These are phyloP conservation scores for Harmothoe impar DNA, from an alignment of 2,888 invertebrate species.

Conservation along the genomic window DNA sequence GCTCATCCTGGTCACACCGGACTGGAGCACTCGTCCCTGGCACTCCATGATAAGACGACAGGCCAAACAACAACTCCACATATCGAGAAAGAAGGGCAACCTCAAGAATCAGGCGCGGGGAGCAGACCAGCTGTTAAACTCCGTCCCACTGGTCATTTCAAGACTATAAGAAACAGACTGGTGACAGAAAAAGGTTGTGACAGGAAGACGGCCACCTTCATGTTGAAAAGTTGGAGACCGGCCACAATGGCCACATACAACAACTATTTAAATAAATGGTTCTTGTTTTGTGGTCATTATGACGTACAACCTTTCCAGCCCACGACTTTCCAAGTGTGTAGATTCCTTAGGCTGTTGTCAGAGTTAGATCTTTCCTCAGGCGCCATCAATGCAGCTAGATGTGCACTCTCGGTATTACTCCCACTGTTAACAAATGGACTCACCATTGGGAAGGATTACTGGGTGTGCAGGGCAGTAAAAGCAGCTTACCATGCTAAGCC, in stretches of 20 bases:
- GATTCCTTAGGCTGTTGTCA: no score
- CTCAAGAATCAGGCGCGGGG: not conserved
- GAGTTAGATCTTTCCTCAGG: not conserved
- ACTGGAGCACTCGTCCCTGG: no score
- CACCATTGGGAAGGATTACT: no score
- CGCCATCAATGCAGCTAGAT: conserved; percentile 1
- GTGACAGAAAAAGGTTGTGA: not conserved
- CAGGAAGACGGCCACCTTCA: not conserved
- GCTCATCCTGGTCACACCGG: no score
- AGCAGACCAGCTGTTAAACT: not conserved
- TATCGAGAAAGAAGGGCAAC: no score
- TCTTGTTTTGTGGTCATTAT: no score
- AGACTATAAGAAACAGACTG: not conserved
- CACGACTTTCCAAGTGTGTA: no score
- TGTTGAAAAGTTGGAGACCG: not conserved
- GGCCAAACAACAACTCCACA: not conserved
- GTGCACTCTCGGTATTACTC: no score
- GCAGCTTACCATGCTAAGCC: not conserved
- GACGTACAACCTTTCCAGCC: no score
- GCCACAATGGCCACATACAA: not conserved
- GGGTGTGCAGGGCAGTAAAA: not conserved
- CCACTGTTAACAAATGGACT: not conserved
- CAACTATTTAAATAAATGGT: not conserved
- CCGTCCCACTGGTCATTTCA: not conserved
- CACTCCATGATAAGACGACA: not conserved